Conservation (phyloP, 2,113 vertebrate genomes). For the Menidia beryllina region DNA sequence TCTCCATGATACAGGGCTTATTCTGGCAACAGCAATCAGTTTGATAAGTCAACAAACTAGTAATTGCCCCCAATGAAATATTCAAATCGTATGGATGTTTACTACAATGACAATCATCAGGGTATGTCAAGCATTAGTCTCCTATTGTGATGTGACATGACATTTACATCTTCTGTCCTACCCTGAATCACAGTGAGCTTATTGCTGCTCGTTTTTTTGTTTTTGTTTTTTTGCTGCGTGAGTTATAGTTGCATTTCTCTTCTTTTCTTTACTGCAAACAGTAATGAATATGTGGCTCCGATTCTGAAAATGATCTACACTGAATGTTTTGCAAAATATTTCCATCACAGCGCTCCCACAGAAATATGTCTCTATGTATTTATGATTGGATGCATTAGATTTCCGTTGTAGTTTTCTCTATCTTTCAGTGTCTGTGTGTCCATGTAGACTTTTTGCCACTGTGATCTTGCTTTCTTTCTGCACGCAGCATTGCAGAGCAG, state of each 20-base stretch:
- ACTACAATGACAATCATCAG: conserved; percentile 60
- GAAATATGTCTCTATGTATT: conserved; percentile 17
- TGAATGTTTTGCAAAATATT: neutral
- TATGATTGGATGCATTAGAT: conserved; percentile 11
- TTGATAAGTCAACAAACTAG: conserved; percentile 72
- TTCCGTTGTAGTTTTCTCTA: conserved; percentile 43
- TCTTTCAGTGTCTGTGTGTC: conserved; percentile 32
- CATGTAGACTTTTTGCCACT: conserved; percentile 39
- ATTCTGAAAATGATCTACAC: conserved; percentile 9
- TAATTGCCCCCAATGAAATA: conserved; percentile 74
- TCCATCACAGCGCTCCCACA: conserved; percentile 1
- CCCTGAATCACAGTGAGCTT: neutral
- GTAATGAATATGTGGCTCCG: neutral
- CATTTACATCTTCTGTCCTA: conserved; percentile 29
- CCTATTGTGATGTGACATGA: conserved; percentile 59
- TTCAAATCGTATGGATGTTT: conserved; percentile 71
- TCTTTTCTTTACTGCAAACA: conserved; percentile 2
- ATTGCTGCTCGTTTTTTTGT: too few species aligned
- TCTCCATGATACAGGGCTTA: conserved; percentile 39
- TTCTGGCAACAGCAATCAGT: conserved; percentile 61
- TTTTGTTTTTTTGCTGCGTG: neutral
- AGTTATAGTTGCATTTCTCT: neutral
- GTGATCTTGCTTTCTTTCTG: conserved; percentile 64
- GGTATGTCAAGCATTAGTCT: conserved; percentile 57
- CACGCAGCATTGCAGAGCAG: conserved; percentile 73